Evolutionary conservation across 2,113 vertebrate genomes (phyloP), one percentile per base, ranked within the genome.

Genomic region (Cepphus grylle): DNA sequence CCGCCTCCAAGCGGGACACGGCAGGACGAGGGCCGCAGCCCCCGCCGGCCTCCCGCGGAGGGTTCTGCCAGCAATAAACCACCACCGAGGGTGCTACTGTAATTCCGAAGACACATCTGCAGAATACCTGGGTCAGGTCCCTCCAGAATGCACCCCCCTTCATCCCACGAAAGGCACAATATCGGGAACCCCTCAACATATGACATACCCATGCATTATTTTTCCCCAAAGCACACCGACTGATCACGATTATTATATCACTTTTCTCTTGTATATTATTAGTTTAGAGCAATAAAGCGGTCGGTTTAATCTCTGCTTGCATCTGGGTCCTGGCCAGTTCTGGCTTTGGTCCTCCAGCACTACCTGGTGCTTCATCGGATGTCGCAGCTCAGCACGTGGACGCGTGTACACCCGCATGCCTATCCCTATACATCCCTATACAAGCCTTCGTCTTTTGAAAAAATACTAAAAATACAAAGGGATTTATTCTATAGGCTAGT

Each of bases 361-460:
- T 11, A 5, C 7, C 0, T 1, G 47, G 30, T 4, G 56, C 42
- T 40, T 14, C 6, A 5, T 3, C 6, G 12, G 38, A 2, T 27
- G 25, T 1, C 4, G 19, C 4, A 15, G 45, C 26, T 11, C 53
- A 6, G 56, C 32, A 19, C 4, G 1, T 0, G 76, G 55, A 25
- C 2, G 19, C 10, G 3, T 4, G n/a, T 7, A 0, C 3, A 6
- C 2, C 20, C 2, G 0, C 27, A 6, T 17, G 2, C 17, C 5
- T 6, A 2, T 8, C 36, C 61, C 59, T 25, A 22, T 15, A 4
- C 13, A 23, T 25, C 59, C 27, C 8, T 11, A 2, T 5, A 34
- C n/a, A 1, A 2, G 4, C 26, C 40, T 73, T 59, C 0, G 1
- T 27, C 2, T 22, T 71, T 55, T 25, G 25, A 25, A 78, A 91